phyloP scores from a whole-genome alignment of 1,140 invertebrate species.

The Bombus superbus region DNA sequence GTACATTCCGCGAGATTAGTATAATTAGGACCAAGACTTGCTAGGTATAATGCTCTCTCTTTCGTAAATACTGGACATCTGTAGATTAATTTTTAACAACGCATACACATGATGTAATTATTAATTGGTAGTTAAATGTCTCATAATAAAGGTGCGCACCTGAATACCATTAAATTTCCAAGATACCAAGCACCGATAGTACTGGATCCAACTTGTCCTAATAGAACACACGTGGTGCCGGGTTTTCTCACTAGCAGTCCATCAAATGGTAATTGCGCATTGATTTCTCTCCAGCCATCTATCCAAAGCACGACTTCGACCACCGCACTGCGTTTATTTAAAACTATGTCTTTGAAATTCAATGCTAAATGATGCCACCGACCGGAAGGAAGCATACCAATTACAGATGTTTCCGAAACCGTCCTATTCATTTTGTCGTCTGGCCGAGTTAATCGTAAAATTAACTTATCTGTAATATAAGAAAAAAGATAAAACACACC shows the following conservation, averaged over 20 bases:
- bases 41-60: conserved; percentile 81
- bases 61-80: conserved; percentile 82
- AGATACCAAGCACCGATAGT: conserved; percentile 81
- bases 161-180: conserved; percentile 83
- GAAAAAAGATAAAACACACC: background rate
- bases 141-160: conserved; percentile 60
- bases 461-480: conserved; percentile 80
- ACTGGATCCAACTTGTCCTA: conserved; percentile 81
- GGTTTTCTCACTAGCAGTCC: conserved; percentile 82
- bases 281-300: conserved; percentile 83
- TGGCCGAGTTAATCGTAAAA: conserved; percentile 83
- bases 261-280: conserved; percentile 81
- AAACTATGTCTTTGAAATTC: conserved; percentile 85
- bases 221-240: conserved; percentile 81
- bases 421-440: conserved; percentile 83
- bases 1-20: conserved; percentile 82
- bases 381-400: conserved; percentile 80
- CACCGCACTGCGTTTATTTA: conserved; percentile 83
- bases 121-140: background rate
- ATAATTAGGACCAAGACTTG: conserved; percentile 83
- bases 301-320: conserved; percentile 84
- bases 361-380: conserved; percentile 86
- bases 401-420: conserved; percentile 83
- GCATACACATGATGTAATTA: background rate
- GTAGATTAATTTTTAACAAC: conserved; percentile 25